Conservation (phyloP, 53 echinoderm and acorn worm species). For the Echinometra lucunter region DNA sequence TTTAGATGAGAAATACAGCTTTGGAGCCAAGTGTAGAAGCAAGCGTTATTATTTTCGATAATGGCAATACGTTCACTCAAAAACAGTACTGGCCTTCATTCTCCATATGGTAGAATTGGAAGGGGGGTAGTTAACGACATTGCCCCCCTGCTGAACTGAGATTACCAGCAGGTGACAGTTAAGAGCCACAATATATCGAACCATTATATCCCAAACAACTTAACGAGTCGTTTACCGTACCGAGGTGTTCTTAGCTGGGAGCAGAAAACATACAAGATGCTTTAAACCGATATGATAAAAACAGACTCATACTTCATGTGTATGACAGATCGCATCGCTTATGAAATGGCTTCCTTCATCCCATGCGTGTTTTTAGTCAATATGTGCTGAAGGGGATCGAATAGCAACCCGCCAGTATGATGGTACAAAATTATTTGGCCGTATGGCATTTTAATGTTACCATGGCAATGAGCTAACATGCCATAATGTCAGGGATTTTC, state of each 20-base stretch:
- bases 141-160: neutral
- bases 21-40: neutral
- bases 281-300: neutral
- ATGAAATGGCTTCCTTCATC: neutral
- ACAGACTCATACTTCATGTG: neutral
- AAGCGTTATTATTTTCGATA: neutral
- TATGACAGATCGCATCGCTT: neutral
- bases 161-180: neutral
- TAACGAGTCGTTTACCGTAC: neutral
- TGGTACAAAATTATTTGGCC: neutral
- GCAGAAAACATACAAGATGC: neutral
- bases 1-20: neutral
- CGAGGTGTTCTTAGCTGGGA: neutral
- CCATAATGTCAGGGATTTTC: neutral
- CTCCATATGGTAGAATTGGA: neutral
- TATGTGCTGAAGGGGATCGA: neutral
- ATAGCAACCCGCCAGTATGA: neutral
- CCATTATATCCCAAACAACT: neutral
- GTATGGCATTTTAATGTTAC: neutral
- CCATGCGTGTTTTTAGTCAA: neutral
- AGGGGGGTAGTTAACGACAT: neutral
- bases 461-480: constrained; percentile 27
- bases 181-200: neutral
- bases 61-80: neutral
- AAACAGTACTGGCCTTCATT: neutral